A percentile compares a stretch with the other conserved stretches of the same genome.
phyloP scores from a whole-genome alignment of 2,888 invertebrate species.

The Agapetus fuscipes region DNA sequence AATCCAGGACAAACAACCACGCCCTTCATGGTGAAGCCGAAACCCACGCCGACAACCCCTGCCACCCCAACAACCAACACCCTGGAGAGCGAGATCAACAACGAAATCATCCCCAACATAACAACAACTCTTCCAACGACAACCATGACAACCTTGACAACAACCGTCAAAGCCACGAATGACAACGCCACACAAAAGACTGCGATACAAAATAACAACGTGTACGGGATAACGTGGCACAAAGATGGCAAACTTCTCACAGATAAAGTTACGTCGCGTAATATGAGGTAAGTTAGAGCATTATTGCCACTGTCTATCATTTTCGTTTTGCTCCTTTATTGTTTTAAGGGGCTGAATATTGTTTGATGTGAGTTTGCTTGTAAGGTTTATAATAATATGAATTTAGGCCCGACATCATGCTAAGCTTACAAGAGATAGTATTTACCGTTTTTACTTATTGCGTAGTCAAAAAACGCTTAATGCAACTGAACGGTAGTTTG shows the following conservation, averaged over 20 bases:
- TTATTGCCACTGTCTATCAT: no score
- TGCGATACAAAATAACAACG: conserved; percentile 29
- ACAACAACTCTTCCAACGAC: no score
- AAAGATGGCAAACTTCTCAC: conserved; percentile 40
- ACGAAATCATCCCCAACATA: background rate
- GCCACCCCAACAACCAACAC: conserved; percentile 28
- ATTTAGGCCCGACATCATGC: no score
- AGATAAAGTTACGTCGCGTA: conserved; percentile 37
- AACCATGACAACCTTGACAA: no score
- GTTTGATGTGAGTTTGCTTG: no score
- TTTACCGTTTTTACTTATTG: no score
- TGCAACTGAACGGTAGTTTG: no score
- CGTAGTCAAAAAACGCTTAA: no score
- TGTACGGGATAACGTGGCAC: conserved; percentile 40
- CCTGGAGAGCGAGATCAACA: background rate
- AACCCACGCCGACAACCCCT: conserved; percentile 24
- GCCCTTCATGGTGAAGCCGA: conserved; percentile 8
- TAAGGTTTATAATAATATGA: no score
- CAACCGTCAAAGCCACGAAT: background rate
- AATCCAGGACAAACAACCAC: background rate
- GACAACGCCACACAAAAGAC: conserved; percentile 5
- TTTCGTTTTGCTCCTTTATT: no score
- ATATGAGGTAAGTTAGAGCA: conserved; percentile 36
- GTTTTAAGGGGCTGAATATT: no score
- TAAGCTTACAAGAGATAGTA: no score